phyloP scores from a whole-genome alignment of 1,140 invertebrate genomes.

The Calliopsis andreniformis region DNA sequence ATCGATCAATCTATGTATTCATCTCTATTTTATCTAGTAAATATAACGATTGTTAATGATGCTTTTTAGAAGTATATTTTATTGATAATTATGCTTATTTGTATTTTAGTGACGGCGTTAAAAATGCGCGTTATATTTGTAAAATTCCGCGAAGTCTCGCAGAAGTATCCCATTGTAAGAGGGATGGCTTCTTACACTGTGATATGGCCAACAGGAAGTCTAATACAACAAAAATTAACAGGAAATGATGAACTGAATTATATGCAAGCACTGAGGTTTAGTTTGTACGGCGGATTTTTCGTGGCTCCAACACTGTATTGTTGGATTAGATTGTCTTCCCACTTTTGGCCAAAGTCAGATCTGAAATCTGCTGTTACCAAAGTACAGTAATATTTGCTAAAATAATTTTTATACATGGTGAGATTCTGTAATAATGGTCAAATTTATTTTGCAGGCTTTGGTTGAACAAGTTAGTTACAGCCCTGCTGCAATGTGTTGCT shows the following conservation, averaged over 20 bases:
- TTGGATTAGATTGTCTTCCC: slow-evolving; percentile 85
- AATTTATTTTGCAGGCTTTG: slow-evolving; percentile 83
- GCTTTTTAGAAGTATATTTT: background rate
- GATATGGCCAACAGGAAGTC: slow-evolving; percentile 86
- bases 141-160: slow-evolving; percentile 77
- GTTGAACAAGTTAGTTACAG: slow-evolving; percentile 92
- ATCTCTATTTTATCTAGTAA: background rate
- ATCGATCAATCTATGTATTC: background rate
- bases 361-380: slow-evolving; percentile 86
- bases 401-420: background rate
- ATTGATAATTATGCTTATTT: slow-evolving; percentile 13
- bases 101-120: slow-evolving; percentile 46
- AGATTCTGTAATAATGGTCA: slow-evolving; percentile 3
- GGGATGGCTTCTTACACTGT: slow-evolving; percentile 88
- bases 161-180: slow-evolving; percentile 82
- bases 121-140: slow-evolving; percentile 75
- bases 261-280: slow-evolving; percentile 84
- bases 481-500: slow-evolving; percentile 89
- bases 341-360: slow-evolving; percentile 85
- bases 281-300: slow-evolving; percentile 86
- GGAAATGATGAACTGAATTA: slow-evolving; percentile 83
- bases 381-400: slow-evolving; percentile 75
- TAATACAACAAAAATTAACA: slow-evolving; percentile 83
- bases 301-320: slow-evolving; percentile 87
- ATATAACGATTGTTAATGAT: background rate